phyloP scores from a whole-genome alignment of 2,113 vertebrate species.

The Ctenomys sociabilis region DNA sequence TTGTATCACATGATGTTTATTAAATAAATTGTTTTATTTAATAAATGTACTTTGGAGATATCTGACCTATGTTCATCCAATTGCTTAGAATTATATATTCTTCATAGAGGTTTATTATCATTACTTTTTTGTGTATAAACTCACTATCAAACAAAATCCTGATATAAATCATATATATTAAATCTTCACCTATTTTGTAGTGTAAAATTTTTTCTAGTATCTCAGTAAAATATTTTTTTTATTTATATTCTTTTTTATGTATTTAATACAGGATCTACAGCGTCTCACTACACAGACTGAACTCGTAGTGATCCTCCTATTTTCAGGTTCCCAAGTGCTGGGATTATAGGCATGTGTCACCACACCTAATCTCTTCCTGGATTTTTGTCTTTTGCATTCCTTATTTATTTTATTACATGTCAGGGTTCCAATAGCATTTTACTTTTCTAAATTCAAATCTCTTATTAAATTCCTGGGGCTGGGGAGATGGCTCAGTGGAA shows the following conservation, averaged over 20 bases:
- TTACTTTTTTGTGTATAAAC: slow-evolving; percentile 5
- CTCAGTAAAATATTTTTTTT: slow-evolving; percentile 32
- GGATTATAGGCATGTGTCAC: no score
- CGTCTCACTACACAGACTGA: no score
- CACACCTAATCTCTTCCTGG: background rate
- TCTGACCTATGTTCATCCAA: background rate
- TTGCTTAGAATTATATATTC: background rate
- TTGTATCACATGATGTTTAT: background rate
- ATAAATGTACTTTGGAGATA: background rate
- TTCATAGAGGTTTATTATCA: background rate
- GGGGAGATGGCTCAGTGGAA: no score
- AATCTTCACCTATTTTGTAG: slow-evolving; percentile 34
- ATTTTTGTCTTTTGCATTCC: background rate
- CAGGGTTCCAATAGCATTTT: slow-evolving; percentile 35
- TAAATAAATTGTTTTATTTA: slow-evolving; percentile 34
- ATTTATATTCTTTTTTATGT: no score
- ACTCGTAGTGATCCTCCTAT: no score
- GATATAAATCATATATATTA: background rate
- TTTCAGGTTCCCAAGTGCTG: no score
- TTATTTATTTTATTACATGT: slow-evolving; percentile 44
- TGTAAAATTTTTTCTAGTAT: slow-evolving; percentile 25
- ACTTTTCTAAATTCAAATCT: slow-evolving; percentile 56
- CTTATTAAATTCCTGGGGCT: no score
- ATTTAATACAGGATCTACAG: no score
- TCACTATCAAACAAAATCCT: slow-evolving; percentile 39